phyloP scores from a whole-genome alignment of 2,888 invertebrate genomes.

The Platycheirus albimanus region DNA sequence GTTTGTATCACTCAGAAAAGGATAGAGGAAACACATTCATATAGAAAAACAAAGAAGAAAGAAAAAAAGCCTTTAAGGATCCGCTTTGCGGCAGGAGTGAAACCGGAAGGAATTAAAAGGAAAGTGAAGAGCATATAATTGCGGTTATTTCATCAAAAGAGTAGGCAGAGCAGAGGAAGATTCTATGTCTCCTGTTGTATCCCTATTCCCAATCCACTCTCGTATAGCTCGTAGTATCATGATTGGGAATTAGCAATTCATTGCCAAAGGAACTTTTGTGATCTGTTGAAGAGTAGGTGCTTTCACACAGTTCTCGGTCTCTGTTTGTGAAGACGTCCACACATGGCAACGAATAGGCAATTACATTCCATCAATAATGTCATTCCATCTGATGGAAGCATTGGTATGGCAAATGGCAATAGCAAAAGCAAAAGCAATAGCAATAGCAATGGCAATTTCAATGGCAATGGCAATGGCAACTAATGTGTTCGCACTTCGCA shows the following conservation, averaged over 20 bases:
- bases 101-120: conserved; percentile 53
- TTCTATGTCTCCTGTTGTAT: conserved; percentile 2
- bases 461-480: conserved; percentile 25
- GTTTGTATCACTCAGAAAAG: background rate
- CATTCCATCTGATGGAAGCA: conserved; percentile 27
- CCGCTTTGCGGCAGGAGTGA: conserved; percentile 38
- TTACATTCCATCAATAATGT: conserved; percentile 41
- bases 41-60: no score
- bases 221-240: conserved; percentile 29
- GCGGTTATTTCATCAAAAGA: conserved; percentile 47
- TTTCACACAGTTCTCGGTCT: conserved; percentile 16
- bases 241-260: conserved; percentile 40
- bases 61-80: conserved; percentile 12
- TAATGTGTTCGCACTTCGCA: conserved; percentile 26
- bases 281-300: conserved; percentile 33
- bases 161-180: background rate
- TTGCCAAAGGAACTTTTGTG: conserved; percentile 40
- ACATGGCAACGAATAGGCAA: conserved; percentile 46
- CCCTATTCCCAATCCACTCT: background rate
- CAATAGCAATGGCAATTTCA: no score
- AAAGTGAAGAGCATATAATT: conserved; percentile 49
- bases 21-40: background rate
- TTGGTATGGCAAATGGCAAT: conserved; percentile 24
- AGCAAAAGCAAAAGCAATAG: no score
- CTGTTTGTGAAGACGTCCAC: conserved; percentile 27